Conservation (phyloP, 2,888 invertebrate genomes). For the Drosophila melanocephala region DNA sequence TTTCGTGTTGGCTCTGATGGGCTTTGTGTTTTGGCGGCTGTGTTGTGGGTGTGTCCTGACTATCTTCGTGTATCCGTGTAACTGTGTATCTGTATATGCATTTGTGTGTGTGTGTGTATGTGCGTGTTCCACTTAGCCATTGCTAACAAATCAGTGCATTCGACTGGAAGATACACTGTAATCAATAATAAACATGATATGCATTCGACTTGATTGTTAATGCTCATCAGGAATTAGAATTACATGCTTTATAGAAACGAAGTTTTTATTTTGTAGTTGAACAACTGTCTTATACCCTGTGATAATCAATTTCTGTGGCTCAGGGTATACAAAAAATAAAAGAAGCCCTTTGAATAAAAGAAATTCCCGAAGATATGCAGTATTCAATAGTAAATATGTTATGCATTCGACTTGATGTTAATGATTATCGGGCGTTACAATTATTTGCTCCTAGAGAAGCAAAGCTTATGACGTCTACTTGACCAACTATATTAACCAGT, state of each 20-base stretch:
- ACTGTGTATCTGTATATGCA: slow-evolving; percentile 25
- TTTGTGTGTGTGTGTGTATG: slow-evolving; percentile 14
- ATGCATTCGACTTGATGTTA: neutral
- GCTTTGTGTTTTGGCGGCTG: slow-evolving; percentile 67
- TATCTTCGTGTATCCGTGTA: slow-evolving; percentile 28
- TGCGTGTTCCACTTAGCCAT: slow-evolving; percentile 65
- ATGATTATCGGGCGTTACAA: neutral
- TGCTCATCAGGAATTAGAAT: neutral
- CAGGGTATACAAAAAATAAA: slow-evolving; percentile 14
- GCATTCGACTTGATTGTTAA: neutral
- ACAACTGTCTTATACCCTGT: neutral
- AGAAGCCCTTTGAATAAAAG: slow-evolving; percentile 20
- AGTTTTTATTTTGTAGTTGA: neutral
- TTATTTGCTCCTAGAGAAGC: neutral
- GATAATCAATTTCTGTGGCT: neutral
- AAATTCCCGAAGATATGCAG: slow-evolving; percentile 27
- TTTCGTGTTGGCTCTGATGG: slow-evolving; percentile 76
- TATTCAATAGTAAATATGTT: neutral
- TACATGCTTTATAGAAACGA: neutral
- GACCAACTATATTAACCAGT: neutral
- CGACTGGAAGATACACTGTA: slow-evolving; percentile 21
- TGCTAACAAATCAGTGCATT: neutral
- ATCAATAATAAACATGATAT: neutral
- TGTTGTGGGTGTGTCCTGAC: slow-evolving; percentile 54
- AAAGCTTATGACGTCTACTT: neutral